phyloP scores from a whole-genome alignment of 53 echinoderm and acorn worm species.

The Mesocentrotus franciscanus region DNA sequence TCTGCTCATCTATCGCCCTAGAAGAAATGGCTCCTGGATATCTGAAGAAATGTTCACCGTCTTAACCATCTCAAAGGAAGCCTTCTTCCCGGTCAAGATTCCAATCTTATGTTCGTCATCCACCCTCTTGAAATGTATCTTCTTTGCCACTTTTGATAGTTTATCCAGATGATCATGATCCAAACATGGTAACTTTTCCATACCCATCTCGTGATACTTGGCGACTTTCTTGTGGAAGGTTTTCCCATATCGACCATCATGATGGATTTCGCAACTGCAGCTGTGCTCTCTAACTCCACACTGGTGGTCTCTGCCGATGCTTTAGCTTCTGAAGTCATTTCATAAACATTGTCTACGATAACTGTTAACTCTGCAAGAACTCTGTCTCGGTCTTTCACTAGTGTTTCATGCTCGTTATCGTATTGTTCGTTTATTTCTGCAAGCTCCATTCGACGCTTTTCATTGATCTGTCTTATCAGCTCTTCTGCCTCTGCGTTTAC shows the following conservation, averaged over 20 bases:
- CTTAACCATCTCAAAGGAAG: conserved; percentile 44
- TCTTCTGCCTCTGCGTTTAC: conserved; percentile 31
- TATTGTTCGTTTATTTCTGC: conserved; percentile 4
- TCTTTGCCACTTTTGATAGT: background rate
- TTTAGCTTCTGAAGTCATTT: background rate
- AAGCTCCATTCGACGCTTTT: conserved; percentile 8
- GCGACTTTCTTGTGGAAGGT: conserved; percentile 8
- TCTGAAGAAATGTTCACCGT: conserved; percentile 20
- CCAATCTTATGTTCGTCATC: conserved; percentile 14
- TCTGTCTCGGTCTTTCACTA: background rate
- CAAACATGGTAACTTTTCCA: background rate
- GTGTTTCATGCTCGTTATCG: background rate
- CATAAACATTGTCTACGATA: background rate
- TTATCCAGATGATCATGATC: background rate
- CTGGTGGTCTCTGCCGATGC: background rate
- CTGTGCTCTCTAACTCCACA: background rate
- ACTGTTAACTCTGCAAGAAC: conserved; percentile 7
- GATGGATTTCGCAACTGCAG: background rate
- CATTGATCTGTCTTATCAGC: conserved; percentile 39
- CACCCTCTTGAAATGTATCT: conserved; percentile 12
- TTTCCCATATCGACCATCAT: conserved; percentile 18
- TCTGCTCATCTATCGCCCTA: background rate
- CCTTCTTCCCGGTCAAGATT: conserved; percentile 3
- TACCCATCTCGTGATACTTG: background rate
- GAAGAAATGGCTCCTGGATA: conserved; percentile 46